These are phyloP conservation scores for Hyperoplus immaculatus DNA, from an alignment of 2,797 vertebrate species.

Conservation along the genomic window DNA sequence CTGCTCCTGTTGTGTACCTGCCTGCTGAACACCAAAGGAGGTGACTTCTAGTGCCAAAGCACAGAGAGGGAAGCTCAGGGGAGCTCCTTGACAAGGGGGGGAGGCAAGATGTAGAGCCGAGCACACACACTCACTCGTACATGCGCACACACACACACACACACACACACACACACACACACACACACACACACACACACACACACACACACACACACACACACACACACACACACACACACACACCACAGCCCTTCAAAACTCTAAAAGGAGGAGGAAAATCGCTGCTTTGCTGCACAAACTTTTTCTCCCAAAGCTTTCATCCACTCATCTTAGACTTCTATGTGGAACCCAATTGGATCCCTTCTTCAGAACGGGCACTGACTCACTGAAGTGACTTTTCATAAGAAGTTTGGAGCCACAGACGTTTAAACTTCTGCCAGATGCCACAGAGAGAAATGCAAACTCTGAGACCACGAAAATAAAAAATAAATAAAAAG, in stretches of 20 bases:
- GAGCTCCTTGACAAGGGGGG: constrained; percentile 81
- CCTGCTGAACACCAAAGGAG: constrained; percentile 87
- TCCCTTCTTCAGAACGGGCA: constrained; percentile 75
- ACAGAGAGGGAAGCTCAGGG: constrained; percentile 85
- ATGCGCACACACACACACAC: constrained; percentile 8
- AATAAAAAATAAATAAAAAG: constrained; percentile 64
- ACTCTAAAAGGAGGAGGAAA: constrained; percentile 85
- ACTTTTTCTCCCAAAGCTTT: constrained; percentile 84
- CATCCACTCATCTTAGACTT: constrained; percentile 82
- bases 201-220: constrained; percentile 33
- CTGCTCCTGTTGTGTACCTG: constrained; percentile 89
- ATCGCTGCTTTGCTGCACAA: constrained; percentile 85
- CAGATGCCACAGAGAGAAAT: constrained; percentile 69
- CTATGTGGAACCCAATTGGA: constrained; percentile 76
- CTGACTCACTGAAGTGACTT: constrained; percentile 82
- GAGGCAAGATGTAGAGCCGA: constrained; percentile 71
- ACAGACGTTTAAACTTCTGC: constrained; percentile 78
- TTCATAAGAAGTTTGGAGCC: constrained; percentile 76
- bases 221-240: constrained; percentile 45
- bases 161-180: constrained; percentile 32
- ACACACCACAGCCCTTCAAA: constrained; percentile 80
- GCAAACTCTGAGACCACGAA: constrained; percentile 60
- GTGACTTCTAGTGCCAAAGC: constrained; percentile 88
- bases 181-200: constrained; percentile 23
- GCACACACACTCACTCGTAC: constrained; percentile 16